These are phyloP conservation scores for Phrynocephalus versicolor DNA, from an alignment of 2,113 vertebrate genomes.

Conservation along the genomic window DNA sequence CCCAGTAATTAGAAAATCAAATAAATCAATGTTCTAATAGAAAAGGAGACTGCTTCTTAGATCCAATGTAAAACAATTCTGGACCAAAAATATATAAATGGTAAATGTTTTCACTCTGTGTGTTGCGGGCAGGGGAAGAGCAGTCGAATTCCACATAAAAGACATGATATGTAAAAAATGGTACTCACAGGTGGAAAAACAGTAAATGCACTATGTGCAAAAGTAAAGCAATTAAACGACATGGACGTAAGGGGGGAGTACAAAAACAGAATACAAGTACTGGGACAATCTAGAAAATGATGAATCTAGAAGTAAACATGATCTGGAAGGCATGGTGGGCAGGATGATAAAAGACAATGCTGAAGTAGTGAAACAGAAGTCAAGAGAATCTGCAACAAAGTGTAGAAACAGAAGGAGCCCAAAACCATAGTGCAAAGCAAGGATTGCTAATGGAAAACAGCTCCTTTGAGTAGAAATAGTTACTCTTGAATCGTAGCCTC, in stretches of 20 bases:
- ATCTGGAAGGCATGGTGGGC: conserved; percentile 65
- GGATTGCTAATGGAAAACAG: conserved; percentile 89
- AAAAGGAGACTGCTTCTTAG: conserved; percentile 53
- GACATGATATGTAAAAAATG: conserved; percentile 59
- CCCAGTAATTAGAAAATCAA: conserved; percentile 6
- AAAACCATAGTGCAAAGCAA: conserved; percentile 84
- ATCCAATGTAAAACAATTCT: conserved; percentile 71
- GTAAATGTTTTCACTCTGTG: conserved; percentile 47
- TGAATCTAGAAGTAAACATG: conserved; percentile 66
- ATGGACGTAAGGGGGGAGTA: conserved; percentile 66
- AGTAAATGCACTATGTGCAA: conserved; percentile 71
- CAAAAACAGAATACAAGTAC: conserved; percentile 73
- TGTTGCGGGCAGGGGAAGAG: conserved; percentile 43
- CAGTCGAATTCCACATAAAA: conserved; percentile 40
- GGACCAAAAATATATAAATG: conserved; percentile 72
- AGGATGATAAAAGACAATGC: conserved; percentile 81
- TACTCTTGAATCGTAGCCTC: conserved; percentile 99
- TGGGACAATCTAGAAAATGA: conserved; percentile 73
- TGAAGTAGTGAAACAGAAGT: conserved; percentile 81
- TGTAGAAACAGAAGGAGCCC: conserved; percentile 83
- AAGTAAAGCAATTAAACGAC: conserved; percentile 74
- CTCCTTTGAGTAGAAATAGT: conserved; percentile 96
- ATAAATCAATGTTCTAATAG: conserved; percentile 26
- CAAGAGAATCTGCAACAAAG: conserved; percentile 83
- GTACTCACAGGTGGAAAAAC: conserved; percentile 68